Conservation (phyloP, 2,113 vertebrate genomes). For the Pipra filicauda region DNA sequence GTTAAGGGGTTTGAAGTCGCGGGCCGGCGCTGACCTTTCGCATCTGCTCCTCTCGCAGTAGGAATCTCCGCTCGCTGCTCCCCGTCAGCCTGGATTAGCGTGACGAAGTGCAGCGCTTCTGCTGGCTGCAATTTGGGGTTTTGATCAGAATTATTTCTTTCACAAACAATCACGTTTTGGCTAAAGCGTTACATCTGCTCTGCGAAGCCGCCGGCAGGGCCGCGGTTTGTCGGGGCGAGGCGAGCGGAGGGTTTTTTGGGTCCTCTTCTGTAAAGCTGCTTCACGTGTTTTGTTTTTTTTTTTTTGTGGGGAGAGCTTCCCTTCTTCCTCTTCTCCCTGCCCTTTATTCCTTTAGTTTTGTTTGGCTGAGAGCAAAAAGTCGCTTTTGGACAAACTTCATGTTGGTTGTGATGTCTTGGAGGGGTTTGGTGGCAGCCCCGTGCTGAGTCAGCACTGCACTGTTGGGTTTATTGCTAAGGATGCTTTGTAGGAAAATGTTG, state of each 20-base stretch:
- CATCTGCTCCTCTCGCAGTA: constrained; percentile 82
- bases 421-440: background rate
- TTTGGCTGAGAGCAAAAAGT: background rate
- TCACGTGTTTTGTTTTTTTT: background rate
- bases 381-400: background rate
- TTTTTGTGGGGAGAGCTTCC: background rate
- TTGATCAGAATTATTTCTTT: constrained; percentile 98
- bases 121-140: constrained; percentile 88
- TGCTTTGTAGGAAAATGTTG: background rate
- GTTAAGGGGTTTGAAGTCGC: constrained; percentile 85
- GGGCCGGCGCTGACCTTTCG: constrained; percentile 81
- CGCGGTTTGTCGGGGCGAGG: constrained; percentile 70
- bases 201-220: constrained; percentile 84
- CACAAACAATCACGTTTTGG: constrained; percentile 98
- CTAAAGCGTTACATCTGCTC: constrained; percentile 96
- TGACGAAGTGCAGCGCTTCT: constrained; percentile 85
- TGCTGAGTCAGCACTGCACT: background rate
- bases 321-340: background rate
- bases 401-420: background rate
- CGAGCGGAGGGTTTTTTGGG: constrained; percentile 70
- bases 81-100: constrained; percentile 87
- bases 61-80: constrained; percentile 87
- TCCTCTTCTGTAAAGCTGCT: constrained; percentile 73
- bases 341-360: constrained; percentile 50
- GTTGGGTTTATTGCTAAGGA: background rate